A percentile compares a stretch with the other conserved stretches of the same genome.
Evolutionary conservation across 2,113 vertebrate species (phyloP).

Genomic region (Triplophysa dalaica): DNA sequence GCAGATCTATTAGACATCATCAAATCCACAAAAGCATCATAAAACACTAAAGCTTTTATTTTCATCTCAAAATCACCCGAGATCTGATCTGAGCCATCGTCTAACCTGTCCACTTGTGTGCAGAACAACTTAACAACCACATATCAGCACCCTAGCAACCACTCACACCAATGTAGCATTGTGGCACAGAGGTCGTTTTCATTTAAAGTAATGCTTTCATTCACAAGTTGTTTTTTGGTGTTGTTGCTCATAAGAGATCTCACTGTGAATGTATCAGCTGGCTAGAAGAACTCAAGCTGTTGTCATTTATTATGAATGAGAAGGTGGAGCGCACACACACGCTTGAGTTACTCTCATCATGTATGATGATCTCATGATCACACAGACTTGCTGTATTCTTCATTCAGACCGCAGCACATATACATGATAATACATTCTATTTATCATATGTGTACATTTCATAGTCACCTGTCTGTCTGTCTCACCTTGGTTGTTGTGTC

Average conservation of each 20-base stretch:
- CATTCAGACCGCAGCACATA: background rate
- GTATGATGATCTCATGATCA: background rate
- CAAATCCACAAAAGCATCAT: too few relatives aligned
- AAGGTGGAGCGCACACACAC: conserved; percentile 5
- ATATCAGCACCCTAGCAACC: background rate
- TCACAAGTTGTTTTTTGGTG: too few relatives aligned
- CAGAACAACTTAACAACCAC: background rate
- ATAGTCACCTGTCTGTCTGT: conserved; percentile 39
- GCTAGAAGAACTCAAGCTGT: conserved; percentile 59
- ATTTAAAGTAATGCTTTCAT: too few relatives aligned
- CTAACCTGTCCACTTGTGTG: too few relatives aligned
- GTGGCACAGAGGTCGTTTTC: too few relatives aligned
- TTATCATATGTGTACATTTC: background rate
- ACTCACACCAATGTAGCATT: background rate
- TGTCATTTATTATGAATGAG: conserved; percentile 56
- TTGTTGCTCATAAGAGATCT: background rate
- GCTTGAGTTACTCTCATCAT: background rate
- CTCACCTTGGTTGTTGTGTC: conserved; percentile 70
- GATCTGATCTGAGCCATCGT: background rate
- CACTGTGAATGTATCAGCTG: conserved; percentile 57
- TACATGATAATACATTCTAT: too few relatives aligned
- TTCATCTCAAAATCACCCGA: too few relatives aligned
- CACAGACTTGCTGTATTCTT: background rate
- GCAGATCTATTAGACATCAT: background rate
- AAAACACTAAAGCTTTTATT: too few relatives aligned